Percentiles rank a stretch among this genome's conserved stretches.
Conservation (phyloP, 2,113 vertebrate species). For the Dromiciops gliroides region DNA sequence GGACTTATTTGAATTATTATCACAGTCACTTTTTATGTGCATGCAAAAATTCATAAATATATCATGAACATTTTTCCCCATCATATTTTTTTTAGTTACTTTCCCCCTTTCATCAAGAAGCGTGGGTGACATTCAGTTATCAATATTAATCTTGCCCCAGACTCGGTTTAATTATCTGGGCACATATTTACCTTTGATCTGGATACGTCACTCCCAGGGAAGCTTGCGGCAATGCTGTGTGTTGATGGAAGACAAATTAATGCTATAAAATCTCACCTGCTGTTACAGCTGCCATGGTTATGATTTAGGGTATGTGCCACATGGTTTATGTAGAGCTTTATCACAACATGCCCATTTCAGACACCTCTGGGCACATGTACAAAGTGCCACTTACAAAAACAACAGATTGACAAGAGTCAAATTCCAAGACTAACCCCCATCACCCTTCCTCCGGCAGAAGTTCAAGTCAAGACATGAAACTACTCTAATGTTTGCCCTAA, state of each 20-base stretch:
- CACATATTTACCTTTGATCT: slow-evolving; percentile 67
- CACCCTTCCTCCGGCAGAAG: background rate
- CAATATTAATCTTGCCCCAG: slow-evolving; percentile 29
- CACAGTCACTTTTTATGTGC: slow-evolving; percentile 15
- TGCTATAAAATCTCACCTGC: slow-evolving; percentile 70
- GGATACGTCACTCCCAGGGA: slow-evolving; percentile 41
- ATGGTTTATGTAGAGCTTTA: slow-evolving; percentile 73
- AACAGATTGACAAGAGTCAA: slow-evolving; percentile 63
- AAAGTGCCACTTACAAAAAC: slow-evolving; percentile 60
- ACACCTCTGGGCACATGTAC: slow-evolving; percentile 62
- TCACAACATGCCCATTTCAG: slow-evolving; percentile 41
- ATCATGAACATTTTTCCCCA: slow-evolving; percentile 14
- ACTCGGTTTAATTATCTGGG: slow-evolving; percentile 56
- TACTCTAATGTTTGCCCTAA: slow-evolving; percentile 19
- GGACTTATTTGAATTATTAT: background rate
- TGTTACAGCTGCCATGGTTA: slow-evolving; percentile 65
- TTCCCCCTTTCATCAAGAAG: slow-evolving; percentile 38
- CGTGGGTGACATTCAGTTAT: slow-evolving; percentile 24
- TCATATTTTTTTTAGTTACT: slow-evolving; percentile 41
- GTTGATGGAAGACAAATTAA: slow-evolving; percentile 71
- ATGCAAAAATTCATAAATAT: slow-evolving; percentile 9
- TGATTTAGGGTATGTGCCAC: slow-evolving; percentile 68
- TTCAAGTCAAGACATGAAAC: slow-evolving; percentile 12
- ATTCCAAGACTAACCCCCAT: background rate
- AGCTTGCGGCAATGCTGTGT: slow-evolving; percentile 47